A percentile compares a stretch with the other conserved stretches of the same genome.
These are phyloP conservation scores for Agapornis canus DNA, from an alignment of 2,797 vertebrate genomes.

Conservation along the genomic window DNA sequence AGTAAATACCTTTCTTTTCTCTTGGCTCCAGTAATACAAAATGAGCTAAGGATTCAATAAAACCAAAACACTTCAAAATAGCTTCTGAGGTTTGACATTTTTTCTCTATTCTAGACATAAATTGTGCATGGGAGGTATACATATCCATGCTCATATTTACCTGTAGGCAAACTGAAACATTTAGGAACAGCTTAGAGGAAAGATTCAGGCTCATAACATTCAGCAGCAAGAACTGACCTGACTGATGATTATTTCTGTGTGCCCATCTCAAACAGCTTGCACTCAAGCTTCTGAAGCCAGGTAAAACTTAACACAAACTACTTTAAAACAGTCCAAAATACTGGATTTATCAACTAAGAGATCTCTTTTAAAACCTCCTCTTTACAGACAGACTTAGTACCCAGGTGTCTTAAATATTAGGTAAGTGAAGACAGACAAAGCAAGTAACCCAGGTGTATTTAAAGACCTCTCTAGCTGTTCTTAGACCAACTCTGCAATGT, in stretches of 20 bases:
- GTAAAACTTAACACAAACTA: background rate
- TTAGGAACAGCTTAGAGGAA: background rate
- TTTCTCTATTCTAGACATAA: background rate
- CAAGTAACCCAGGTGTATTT: background rate
- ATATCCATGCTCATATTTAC: background rate
- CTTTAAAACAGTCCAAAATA: background rate
- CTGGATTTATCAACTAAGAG: background rate
- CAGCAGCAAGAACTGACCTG: background rate
- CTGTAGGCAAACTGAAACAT: background rate
- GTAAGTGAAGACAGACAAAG: background rate
- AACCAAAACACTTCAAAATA: background rate
- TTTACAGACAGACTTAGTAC: background rate
- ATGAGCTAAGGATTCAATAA: background rate
- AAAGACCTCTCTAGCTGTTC: background rate
- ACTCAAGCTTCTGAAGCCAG: background rate
- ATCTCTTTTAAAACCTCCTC: background rate
- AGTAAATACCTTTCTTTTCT: background rate
- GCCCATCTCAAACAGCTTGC: background rate
- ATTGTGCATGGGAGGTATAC: rapidly evolving
- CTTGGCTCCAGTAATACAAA: background rate
- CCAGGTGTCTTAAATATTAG: background rate
- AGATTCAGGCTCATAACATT: background rate
- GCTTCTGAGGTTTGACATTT: background rate
- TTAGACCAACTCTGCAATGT: background rate
- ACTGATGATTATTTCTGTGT: background rate